Evolutionary conservation across 2,797 vertebrate genomes (phyloP).

Genomic region (Simalia tracyae): DNA sequence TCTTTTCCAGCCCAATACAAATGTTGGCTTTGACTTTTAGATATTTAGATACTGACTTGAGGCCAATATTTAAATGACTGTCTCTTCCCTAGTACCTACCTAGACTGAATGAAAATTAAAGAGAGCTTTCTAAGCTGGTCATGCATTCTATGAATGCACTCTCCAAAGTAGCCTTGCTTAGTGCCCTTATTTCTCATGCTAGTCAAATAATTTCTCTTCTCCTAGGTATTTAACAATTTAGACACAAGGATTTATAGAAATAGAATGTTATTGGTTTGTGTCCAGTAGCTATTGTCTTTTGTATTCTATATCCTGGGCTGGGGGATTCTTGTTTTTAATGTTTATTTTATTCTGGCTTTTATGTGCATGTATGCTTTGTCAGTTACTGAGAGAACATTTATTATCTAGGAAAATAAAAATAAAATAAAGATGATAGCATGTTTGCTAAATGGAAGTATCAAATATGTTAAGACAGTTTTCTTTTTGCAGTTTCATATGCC

Average conservation of each 20-base stretch:
- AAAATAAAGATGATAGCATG: neutral
- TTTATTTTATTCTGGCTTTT: neutral
- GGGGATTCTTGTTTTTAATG: neutral
- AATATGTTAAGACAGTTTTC: conserved; percentile 28
- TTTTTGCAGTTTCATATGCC: conserved; percentile 86
- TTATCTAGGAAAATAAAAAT: neutral
- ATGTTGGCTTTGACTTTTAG: neutral
- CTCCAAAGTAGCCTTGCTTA: neutral
- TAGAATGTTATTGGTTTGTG: neutral
- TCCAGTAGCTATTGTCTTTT: neutral
- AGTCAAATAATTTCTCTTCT: neutral
- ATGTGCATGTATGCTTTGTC: neutral
- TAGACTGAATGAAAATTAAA: neutral
- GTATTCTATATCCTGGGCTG: neutral
- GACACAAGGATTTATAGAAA: neutral
- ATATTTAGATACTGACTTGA: neutral
- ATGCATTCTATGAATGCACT: neutral
- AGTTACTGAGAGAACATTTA: neutral
- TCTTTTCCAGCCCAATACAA: neutral
- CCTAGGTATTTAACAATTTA: neutral
- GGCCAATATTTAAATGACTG: neutral
- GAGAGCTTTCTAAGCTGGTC: neutral
- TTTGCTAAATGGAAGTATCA: neutral
- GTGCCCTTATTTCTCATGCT: neutral
- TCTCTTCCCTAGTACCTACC: neutral